These are phyloP conservation scores for mouse (Mus musculus) DNA, from an alignment of 2,113 vertebrate species.

Conservation along the genomic window DNA sequence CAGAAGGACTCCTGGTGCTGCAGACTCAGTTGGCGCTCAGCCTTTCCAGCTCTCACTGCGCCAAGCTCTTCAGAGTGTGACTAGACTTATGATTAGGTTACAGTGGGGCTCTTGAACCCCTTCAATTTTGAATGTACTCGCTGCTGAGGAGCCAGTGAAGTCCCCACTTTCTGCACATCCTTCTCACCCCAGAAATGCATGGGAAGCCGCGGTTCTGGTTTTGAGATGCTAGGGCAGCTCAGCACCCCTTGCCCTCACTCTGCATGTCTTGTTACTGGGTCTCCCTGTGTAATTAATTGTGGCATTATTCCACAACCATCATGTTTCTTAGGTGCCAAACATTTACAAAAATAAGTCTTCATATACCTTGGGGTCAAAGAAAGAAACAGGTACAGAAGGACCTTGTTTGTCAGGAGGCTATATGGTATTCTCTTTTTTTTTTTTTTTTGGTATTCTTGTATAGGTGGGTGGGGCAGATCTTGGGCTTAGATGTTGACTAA, in stretches of 20 bases:
- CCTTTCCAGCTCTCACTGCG: constrained; percentile 49
- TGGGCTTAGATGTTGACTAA: constrained; percentile 21
- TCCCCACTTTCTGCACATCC: constrained; percentile 72
- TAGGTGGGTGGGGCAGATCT: constrained; percentile 3
- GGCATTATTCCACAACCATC: constrained; percentile 76
- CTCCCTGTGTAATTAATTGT: constrained; percentile 76
- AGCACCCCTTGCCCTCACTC: constrained; percentile 69
- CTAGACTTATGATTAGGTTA: constrained; percentile 57
- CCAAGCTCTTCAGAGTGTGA: constrained; percentile 62
- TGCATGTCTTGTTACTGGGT: constrained; percentile 82
- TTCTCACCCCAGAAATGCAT: constrained; percentile 69
- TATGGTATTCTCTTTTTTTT: constrained; percentile 6
- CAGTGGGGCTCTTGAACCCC: constrained; percentile 46
- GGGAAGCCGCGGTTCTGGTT: constrained; percentile 78
- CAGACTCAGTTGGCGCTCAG: constrained; percentile 58
- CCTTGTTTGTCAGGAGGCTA: constrained; percentile 53
- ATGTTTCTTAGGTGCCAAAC: constrained; percentile 82
- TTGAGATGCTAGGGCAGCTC: constrained; percentile 72
- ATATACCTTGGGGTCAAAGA: constrained; percentile 61
- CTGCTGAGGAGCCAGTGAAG: constrained; percentile 75
- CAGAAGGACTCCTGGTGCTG: constrained; percentile 74
- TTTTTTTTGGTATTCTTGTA: background rate
- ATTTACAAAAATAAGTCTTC: constrained; percentile 76
- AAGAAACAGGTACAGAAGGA: constrained; percentile 60
- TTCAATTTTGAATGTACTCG: constrained; percentile 79